Evolutionary conservation across 2,797 vertebrate genomes (phyloP).

Genomic region (Anas acuta): DNA sequence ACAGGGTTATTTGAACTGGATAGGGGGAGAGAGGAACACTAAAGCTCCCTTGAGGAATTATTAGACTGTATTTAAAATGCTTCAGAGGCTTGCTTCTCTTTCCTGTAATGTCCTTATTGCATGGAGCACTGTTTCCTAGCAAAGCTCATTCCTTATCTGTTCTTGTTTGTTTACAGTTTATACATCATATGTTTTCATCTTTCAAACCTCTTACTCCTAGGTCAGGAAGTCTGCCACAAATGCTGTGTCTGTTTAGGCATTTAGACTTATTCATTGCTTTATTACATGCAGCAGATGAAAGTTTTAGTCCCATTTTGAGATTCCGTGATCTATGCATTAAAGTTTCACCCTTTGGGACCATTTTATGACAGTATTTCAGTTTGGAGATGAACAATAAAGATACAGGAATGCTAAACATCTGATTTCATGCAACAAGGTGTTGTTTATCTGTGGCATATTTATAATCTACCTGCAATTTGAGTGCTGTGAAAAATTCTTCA

Average conservation of each 20-base stretch:
- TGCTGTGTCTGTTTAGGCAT: neutral
- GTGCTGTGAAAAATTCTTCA: neutral
- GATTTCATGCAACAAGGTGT: neutral
- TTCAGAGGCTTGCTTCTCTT: neutral
- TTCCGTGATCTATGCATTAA: neutral
- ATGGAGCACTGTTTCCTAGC: neutral
- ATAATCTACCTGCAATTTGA: neutral
- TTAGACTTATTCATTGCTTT: neutral
- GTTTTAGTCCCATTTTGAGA: neutral
- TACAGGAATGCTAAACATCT: neutral
- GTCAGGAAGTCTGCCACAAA: neutral
- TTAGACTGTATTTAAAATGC: neutral
- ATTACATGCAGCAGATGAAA: neutral
- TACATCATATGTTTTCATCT: neutral
- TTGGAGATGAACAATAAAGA: neutral
- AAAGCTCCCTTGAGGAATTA: neutral
- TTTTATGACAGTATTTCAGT: neutral
- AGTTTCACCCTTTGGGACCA: neutral
- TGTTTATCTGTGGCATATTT: neutral
- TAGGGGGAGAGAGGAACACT: neutral
- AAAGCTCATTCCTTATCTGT: neutral
- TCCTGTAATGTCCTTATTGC: neutral
- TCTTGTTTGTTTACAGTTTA: neutral
- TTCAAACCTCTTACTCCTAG: neutral
- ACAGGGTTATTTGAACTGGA: neutral